Base-by-base conservation (phyloP, 2,888 invertebrate species). In the Ganaspis brasiliensis region DNA sequence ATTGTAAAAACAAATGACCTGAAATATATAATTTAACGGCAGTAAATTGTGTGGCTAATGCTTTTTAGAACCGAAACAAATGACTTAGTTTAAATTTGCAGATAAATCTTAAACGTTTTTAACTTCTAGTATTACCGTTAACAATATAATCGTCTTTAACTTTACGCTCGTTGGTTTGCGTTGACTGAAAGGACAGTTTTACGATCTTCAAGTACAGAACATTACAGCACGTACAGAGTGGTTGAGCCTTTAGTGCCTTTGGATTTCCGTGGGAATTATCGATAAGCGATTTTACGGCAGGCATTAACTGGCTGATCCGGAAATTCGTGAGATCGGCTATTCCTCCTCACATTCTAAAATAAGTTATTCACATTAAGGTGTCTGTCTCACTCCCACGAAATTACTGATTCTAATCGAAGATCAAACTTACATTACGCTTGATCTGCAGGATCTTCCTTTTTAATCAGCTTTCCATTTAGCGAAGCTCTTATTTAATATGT, bases 261-360 rank as follows among this genome's bases (percentile, higher is more conserved):
- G 67, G 24, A 67, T 67, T 67, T 24, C 67, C 24, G 45, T 45
- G 40, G 67, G 24, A 67, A 67, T 67, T 67, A 67, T 67, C 67
- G 67, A 67, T 67, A 67, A 67, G 63, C 63, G 67, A 67, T 67
- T 67, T 67, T 67, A 67, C 67, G 40, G 24, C 24, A 45, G 40
- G 45, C 67, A 67, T 67, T 67, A 67, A 24, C 45, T 67, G 67
- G 45, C 67, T 67, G 63, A 40, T 45, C 24, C 40, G 24, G 67
- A 67, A 67, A 67, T 24, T 67, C 67, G 67, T 67, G 40, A 45
- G 40, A 67, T 24, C 67, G 45, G 40, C 45, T 40, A 67, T 67
- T 67, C 63, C 63, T n/a, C 40, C 14, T 40, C 37, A 67, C 21
- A 67, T 67, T 67, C 40, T 19, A 67, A 40, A 45, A 67, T 67